These are phyloP conservation scores for Cyprinus carpio DNA, from an alignment of 2,113 vertebrate genomes.

Conservation along the genomic window DNA sequence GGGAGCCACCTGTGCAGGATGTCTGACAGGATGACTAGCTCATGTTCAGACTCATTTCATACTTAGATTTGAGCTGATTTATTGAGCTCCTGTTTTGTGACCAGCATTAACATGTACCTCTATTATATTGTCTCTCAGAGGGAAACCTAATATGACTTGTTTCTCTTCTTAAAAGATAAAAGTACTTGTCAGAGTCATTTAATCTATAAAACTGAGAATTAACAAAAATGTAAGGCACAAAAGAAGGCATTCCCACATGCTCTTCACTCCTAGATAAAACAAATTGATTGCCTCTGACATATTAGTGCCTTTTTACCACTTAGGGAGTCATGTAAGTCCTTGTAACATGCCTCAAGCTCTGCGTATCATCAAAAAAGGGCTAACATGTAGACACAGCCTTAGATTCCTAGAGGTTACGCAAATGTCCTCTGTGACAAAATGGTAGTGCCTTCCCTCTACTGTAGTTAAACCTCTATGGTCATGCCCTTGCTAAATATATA, in stretches of 20 bases:
- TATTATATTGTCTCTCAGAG: not conserved
- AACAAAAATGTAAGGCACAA: slow-evolving; percentile 39
- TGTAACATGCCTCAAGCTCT: not conserved
- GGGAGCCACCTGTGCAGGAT: not conserved
- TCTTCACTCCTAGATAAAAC: not conserved
- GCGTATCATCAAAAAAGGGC: not conserved
- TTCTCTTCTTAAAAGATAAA: not conserved
- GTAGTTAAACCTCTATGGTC: not conserved
- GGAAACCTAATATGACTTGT: not conserved
- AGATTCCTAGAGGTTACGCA: slow-evolving; percentile 1
- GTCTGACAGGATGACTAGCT: slow-evolving; percentile 6
- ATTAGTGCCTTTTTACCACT: slow-evolving; percentile 18
- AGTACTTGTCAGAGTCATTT: not conserved
- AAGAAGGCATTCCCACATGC: not conserved
- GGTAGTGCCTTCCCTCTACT: not conserved
- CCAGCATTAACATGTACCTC: not conserved
- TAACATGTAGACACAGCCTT: not conserved
- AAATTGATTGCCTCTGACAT: slow-evolving; percentile 9
- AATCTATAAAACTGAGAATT: not conserved
- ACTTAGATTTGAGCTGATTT: not conserved
- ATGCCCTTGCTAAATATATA: not conserved
- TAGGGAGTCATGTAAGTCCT: not conserved
- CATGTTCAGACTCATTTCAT: not conserved
- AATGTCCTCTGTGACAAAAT: not conserved
- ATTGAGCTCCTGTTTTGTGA: not conserved